Conservation (phyloP, 2,797 vertebrate genomes). For the Oreonectes daqikongensis region DNA sequence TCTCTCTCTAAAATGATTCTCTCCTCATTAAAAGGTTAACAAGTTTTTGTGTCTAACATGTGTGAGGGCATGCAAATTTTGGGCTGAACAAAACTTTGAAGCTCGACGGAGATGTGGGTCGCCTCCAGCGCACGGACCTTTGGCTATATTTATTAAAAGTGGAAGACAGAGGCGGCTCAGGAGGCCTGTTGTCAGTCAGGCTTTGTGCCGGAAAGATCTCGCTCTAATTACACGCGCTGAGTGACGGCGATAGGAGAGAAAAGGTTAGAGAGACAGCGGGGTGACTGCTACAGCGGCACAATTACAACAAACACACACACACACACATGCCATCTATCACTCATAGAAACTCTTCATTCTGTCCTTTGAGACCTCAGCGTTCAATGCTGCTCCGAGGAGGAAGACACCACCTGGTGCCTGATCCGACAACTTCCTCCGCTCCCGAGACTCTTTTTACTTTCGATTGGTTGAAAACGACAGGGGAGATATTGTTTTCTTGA, state of each 20-base stretch:
- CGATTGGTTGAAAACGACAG: slow-evolving; percentile 33
- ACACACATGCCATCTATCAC: slow-evolving; percentile 29
- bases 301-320: slow-evolving; percentile 41
- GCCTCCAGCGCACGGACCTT: not conserved
- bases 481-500: slow-evolving; percentile 30
- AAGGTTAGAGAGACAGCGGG: slow-evolving; percentile 15
- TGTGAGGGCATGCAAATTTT: not conserved
- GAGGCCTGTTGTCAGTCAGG: slow-evolving; percentile 52
- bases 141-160: slow-evolving; percentile 8
- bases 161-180: slow-evolving; percentile 41
- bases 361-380: slow-evolving; percentile 26
- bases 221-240: slow-evolving; percentile 37
- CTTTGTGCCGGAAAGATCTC: slow-evolving; percentile 32
- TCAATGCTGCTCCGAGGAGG: slow-evolving; percentile 16
- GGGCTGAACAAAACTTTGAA: slow-evolving; percentile 26
- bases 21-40: not conserved
- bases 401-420: slow-evolving; percentile 36
- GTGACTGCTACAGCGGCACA: slow-evolving; percentile 31
- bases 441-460: slow-evolving; percentile 24
- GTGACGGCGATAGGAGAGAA: not conserved
- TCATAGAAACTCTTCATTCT: slow-evolving; percentile 27
- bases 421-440: slow-evolving; percentile 37
- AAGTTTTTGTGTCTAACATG: not conserved
- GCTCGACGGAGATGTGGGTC: not conserved
- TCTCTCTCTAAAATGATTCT: not conserved